Evolutionary conservation across 2,888 invertebrate genomes (phyloP).

Genomic region (Nudaria mundana): DNA sequence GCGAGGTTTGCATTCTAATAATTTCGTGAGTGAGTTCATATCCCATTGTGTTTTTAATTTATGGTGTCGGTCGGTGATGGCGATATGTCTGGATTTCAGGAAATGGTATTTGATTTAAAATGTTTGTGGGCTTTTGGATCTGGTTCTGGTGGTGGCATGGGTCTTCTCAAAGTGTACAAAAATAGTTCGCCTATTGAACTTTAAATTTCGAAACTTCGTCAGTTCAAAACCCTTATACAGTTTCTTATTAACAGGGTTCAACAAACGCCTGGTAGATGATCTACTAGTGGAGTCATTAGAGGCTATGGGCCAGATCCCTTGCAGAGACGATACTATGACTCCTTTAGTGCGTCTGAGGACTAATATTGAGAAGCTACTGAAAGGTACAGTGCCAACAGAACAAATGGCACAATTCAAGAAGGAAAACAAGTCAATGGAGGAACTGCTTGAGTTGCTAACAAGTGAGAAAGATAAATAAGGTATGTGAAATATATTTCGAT

Average conservation of each 20-base stretch:
- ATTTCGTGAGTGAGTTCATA: slow-evolving; percentile 70
- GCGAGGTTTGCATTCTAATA: slow-evolving; percentile 40
- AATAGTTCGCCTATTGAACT: too few relatives aligned
- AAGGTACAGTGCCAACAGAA: slow-evolving; percentile 89
- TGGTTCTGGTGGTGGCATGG: slow-evolving; percentile 34
- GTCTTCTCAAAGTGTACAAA: slow-evolving; percentile 11
- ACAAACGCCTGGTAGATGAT: slow-evolving; percentile 89
- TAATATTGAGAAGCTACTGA: slow-evolving; percentile 89
- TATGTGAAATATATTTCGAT: neutral
- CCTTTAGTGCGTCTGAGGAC: slow-evolving; percentile 84
- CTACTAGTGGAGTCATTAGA: slow-evolving; percentile 89
- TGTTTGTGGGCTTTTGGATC: slow-evolving; percentile 26
- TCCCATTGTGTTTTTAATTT: slow-evolving; percentile 71
- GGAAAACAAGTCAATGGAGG: slow-evolving; percentile 89
- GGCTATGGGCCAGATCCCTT: slow-evolving; percentile 86
- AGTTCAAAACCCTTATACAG: too few relatives aligned
- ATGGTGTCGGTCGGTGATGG: slow-evolving; percentile 65
- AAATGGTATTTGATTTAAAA: slow-evolving; percentile 25
- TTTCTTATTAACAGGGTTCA: slow-evolving; percentile 69
- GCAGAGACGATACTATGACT: slow-evolving; percentile 77
- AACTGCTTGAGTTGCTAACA: slow-evolving; percentile 88
- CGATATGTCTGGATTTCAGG: slow-evolving; percentile 25
- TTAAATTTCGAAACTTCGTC: too few relatives aligned
- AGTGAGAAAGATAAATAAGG: slow-evolving; percentile 53
- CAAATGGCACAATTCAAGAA: slow-evolving; percentile 88